Conservation (phyloP, 2,113 vertebrate species). For the Phrynosoma platyrhinos region DNA sequence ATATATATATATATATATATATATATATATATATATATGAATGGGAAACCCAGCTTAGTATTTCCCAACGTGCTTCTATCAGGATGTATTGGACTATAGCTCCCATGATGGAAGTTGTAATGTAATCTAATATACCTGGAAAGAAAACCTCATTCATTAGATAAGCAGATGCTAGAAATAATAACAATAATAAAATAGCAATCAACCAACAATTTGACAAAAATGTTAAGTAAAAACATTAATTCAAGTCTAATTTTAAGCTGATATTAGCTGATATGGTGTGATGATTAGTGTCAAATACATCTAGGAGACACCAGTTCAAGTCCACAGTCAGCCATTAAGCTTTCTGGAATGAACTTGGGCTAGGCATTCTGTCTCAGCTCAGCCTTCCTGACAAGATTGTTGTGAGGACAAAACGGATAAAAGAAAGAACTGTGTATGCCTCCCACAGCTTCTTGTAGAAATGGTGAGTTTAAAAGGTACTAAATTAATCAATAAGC, state of each 20-base stretch:
- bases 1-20: no score
- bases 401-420: not conserved
- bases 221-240: constrained; percentile 37
- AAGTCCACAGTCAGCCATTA: not conserved
- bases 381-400: no score
- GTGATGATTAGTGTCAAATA: not conserved
- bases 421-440: not conserved
- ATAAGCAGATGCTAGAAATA: not conserved
- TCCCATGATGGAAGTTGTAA: not conserved
- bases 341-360: not conserved
- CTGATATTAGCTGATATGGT: not conserved
- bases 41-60: no score
- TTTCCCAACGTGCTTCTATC: no score
- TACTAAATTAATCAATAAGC: no score
- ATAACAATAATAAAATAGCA: no score
- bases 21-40: no score
- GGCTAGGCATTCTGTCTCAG: not conserved
- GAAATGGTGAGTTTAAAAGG: no score
- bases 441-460: no score
- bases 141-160: not conserved
- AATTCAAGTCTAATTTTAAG: not conserved
- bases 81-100: no score
- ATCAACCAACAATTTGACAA: not conserved
- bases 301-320: not conserved
- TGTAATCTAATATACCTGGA: not conserved